Evolutionary conservation across 2,113 vertebrate genomes (phyloP).

Genomic region (Mystacornis crossleyi): DNA sequence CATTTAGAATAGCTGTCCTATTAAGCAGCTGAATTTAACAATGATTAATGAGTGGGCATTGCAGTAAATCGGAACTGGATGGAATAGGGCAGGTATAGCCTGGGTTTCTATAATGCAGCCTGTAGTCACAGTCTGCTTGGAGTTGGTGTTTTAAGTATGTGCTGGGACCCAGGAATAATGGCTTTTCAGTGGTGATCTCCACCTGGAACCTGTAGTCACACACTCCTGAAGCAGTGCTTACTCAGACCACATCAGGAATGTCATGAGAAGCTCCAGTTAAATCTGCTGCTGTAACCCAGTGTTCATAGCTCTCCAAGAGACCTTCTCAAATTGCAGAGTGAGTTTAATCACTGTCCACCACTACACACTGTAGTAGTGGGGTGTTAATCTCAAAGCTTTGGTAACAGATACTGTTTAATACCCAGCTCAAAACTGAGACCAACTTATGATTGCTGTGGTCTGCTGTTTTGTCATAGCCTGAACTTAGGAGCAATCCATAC

Average conservation of each 20-base stretch:
- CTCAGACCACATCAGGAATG: background rate
- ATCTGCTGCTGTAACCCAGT: background rate
- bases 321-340: background rate
- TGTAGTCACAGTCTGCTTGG: background rate
- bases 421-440: background rate
- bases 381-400: background rate
- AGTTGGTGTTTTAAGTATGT: background rate
- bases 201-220: background rate
- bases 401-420: background rate
- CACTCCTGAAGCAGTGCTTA: background rate
- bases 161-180: background rate
- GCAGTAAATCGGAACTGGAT: background rate
- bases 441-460: background rate
- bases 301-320: background rate
- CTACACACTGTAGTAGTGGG: background rate
- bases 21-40: background rate
- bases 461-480: background rate
- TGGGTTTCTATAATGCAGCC: background rate
- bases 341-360: background rate
- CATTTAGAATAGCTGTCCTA: background rate
- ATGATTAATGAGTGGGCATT: background rate
- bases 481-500: background rate
- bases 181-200: background rate
- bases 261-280: background rate
- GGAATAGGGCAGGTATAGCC: background rate